Evolutionary conservation across 1,140 invertebrate species (phyloP).

Genomic region (Gonioctena quinquepunctata): DNA sequence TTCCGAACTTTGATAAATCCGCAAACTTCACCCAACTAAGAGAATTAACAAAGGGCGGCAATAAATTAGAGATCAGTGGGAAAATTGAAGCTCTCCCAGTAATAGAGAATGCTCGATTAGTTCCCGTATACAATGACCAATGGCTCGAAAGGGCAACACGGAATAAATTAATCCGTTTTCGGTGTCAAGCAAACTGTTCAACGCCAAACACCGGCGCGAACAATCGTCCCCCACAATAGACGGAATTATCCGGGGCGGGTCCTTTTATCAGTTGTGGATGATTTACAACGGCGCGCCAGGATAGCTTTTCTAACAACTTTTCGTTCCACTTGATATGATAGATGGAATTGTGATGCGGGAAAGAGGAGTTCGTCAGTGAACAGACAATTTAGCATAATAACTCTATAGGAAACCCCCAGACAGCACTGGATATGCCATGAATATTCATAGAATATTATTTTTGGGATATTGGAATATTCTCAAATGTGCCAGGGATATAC

Average conservation of each 20-base stretch:
- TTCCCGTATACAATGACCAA: conserved; percentile 30
- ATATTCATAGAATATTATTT: too few relatives aligned
- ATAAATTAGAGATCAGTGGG: conserved; percentile 17
- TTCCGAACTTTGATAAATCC: neutral
- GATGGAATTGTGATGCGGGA: too few relatives aligned
- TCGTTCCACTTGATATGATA: too few relatives aligned
- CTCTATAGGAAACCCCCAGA: too few relatives aligned
- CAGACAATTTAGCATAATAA: too few relatives aligned
- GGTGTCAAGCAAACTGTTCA: conserved; percentile 35
- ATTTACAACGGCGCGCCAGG: conserved; percentile 25
- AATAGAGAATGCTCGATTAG: conserved; percentile 25
- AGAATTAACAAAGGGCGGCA: conserved; percentile 16
- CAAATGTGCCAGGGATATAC: too few relatives aligned
- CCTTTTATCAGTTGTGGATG: conserved; percentile 25
- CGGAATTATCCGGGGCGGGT: conserved; percentile 27
- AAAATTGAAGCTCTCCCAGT: conserved; percentile 4
- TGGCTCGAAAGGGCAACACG: conserved; percentile 20
- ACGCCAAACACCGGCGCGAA: conserved; percentile 28
- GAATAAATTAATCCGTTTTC: conserved; percentile 37
- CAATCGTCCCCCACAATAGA: conserved; percentile 29
- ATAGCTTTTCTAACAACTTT: neutral
- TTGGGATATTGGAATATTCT: too few relatives aligned
- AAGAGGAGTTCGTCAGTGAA: too few relatives aligned
- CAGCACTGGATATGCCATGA: too few relatives aligned
- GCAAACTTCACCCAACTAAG: neutral